Evolutionary conservation across 2,888 invertebrate genomes (phyloP), one percentile per base, ranked within the genome.

Genomic region (Gisinianus flammeolus): DNA sequence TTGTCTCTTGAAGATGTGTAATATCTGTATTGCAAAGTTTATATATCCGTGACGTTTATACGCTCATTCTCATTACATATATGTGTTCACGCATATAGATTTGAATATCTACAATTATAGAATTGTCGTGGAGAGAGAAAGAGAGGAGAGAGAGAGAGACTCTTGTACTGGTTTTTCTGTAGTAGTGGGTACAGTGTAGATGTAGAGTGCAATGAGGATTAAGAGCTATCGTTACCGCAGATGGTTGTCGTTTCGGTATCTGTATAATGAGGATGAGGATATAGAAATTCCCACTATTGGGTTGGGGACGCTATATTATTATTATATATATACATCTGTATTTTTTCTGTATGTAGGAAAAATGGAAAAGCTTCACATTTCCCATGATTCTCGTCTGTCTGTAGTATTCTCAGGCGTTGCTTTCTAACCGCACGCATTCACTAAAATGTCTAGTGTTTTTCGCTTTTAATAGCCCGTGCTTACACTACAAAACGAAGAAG

Each of bases 371-470:
- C n/a, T n/a, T n/a, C n/a, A n/a, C n/a, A n/a, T n/a, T n/a, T n/a
- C n/a, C n/a, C n/a, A n/a, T n/a, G n/a, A n/a, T n/a, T n/a, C n/a
- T n/a, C n/a, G n/a, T n/a, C n/a, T n/a, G n/a, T n/a, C 28, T 67
- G 67, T 30, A 56, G 71, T 31, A 30, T 54, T 28, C 58, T 58
- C 19, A 54, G 30, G 58, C 56, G 58, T 56, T 31, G 56, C 58
- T 72, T 30, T 30, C 19, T 19, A 56, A 54, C 71, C 72, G 31
- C 72, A 72, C 58, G 72, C 72, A 72, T 58, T 31, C 72, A 58
- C 26, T 31, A 68, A 68, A n/a, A 22, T 26, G 31, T 33, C 22
- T 24, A 44, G 22, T 31, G 44, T 44, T 26, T 62, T 26, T 26
- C 8, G 22, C 24, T n/a, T 58, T 24, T 58, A 24, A n/a, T 24